These are phyloP conservation scores for Morelia viridis DNA, from an alignment of 2,797 vertebrate genomes.

Conservation along the genomic window DNA sequence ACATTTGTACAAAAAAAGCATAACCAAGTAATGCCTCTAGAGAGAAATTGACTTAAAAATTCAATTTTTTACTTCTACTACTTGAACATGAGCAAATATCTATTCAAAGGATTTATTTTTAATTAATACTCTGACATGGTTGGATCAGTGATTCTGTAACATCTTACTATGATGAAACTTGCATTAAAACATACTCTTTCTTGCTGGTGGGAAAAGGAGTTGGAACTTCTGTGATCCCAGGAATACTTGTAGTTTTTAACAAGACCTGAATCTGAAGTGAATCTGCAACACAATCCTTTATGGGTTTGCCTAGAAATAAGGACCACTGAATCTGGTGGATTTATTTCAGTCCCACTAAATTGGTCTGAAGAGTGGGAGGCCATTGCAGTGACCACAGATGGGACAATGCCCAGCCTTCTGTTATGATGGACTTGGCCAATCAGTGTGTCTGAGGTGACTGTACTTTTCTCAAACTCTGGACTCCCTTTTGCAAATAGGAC, in stretches of 20 bases:
- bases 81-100: background rate
- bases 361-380: background rate
- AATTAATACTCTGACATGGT: background rate
- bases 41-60: background rate
- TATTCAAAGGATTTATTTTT: background rate
- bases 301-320: background rate
- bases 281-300: background rate
- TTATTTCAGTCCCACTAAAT: background rate
- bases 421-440: background rate
- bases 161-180: background rate
- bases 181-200: background rate
- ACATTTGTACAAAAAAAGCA: background rate
- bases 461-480: background rate
- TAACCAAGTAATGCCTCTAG: background rate
- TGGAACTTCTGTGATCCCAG: background rate
- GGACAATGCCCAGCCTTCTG: background rate
- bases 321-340: background rate
- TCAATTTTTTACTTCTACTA: background rate
- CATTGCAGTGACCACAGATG: background rate
- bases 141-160: background rate
- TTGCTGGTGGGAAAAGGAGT: background rate
- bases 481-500: background rate
- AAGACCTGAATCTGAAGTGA: background rate
- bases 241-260: background rate
- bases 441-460: background rate